phyloP scores from a whole-genome alignment of 2,113 vertebrate species.

The Columbina picui region DNA sequence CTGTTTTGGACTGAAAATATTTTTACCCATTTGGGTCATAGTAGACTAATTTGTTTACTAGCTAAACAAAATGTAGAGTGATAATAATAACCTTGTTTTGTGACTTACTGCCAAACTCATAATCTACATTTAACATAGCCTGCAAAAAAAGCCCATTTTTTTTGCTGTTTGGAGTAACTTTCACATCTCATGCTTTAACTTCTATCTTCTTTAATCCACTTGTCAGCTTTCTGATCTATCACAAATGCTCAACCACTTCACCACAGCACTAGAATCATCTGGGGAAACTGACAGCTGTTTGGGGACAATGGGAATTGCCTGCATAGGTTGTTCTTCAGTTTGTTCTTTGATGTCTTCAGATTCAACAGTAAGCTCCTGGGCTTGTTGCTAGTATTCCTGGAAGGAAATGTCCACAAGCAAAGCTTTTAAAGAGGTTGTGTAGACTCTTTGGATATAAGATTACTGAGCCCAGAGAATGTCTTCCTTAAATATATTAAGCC shows the following conservation, averaged over 20 bases:
- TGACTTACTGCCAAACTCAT: not conserved
- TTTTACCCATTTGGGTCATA: not conserved
- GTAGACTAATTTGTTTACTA: not conserved
- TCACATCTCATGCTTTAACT: not conserved
- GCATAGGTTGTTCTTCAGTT: not conserved
- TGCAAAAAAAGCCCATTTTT: not conserved
- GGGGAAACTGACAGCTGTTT: not conserved
- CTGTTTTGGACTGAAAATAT: not conserved
- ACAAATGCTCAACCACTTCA: not conserved
- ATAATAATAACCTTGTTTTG: not conserved
- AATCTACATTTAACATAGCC: not conserved
- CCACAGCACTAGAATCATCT: not conserved
- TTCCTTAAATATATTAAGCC: not conserved
- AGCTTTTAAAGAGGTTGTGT: not conserved
- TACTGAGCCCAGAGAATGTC: not conserved
- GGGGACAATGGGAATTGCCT: not conserved
- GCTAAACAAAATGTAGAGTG: not conserved
- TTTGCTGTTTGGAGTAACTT: not conserved
- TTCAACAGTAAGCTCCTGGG: not conserved
- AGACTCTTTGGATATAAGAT: not conserved
- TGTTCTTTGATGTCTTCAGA: not conserved
- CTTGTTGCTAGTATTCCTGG: not conserved
- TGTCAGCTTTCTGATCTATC: not conserved
- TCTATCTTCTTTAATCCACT: not conserved
- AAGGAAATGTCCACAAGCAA: not conserved